Evolutionary conservation across 1,140 invertebrate genomes (phyloP), one percentile per base, ranked within the genome.

Genomic region (Bombus waltoni): DNA sequence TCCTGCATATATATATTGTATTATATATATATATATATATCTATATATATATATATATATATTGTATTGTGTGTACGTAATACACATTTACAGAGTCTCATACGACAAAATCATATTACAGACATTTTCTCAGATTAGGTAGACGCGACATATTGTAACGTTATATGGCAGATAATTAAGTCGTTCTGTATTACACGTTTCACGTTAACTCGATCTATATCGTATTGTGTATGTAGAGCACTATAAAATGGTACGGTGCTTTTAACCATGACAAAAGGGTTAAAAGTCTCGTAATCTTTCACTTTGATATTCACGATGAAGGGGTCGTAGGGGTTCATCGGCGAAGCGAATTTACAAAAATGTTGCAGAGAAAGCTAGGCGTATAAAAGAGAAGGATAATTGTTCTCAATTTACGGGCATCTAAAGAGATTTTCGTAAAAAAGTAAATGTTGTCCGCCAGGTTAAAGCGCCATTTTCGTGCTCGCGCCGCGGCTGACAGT

Each of bases 391-490:
- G 62, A 13, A 70, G 44, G 65, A 78, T 83, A 78, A 83, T 83
- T 83, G 32, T 83, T 76, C 44, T 59, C 81, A 77, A 83, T 83
- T 83, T 76, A 44, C 13, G 72, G 73, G 15, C 44, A 53, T 57
- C 81, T 66, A 76, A 83, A 83, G 73, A 76, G 73, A 83, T 76
- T 76, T 76, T 62, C 72, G 42, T 75, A 35, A 83, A 83, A 62
- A 59, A 76, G 73, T 38, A 76, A 83, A 83, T 83, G 81, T 83
- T 83, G 73, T 53, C 62, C 81, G 73, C 62, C 62, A 62, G 81
- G 42, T 83, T 83, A 77, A 83, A 83, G 59, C 81, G 73, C 59
- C 62, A 74, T 73, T 83, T 47, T 66, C 72, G 57, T 75, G 47
- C 35, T 35, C 28, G 44, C 73, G 28, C 71, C 40, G 59, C n/a